These are phyloP conservation scores for Amblyjoppa proteus DNA, from an alignment of 2,888 invertebrate genomes.

Conservation along the genomic window DNA sequence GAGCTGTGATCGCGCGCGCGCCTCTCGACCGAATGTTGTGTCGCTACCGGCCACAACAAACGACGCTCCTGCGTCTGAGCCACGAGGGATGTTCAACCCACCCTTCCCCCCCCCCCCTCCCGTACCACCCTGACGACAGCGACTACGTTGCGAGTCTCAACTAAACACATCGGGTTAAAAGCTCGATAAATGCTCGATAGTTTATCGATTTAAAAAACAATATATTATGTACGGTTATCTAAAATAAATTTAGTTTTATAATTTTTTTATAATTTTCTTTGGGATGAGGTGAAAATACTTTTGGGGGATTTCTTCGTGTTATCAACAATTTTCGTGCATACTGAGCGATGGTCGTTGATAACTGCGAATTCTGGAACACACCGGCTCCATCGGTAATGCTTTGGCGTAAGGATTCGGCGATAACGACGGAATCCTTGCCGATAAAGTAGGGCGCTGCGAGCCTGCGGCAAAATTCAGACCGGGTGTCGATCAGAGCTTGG, in stretches of 20 bases:
- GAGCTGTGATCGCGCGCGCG: conserved; percentile 71
- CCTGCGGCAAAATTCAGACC: background rate
- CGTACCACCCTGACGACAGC: conserved; percentile 10
- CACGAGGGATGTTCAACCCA: conserved; percentile 70
- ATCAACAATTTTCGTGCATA: background rate
- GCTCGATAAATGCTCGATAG: conserved; percentile 32
- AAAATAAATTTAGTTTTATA: background rate
- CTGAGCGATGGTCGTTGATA: background rate
- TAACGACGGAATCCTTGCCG: background rate
- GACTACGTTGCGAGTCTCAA: conserved; percentile 60
- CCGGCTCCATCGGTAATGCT: background rate
- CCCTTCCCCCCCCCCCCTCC: background rate
- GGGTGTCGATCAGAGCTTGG: background rate
- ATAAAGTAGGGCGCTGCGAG: background rate
- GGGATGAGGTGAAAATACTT: background rate
- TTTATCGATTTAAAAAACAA: no score
- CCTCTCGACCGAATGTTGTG: conserved; percentile 74
- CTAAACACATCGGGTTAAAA: conserved; percentile 1
- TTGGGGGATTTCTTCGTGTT: background rate
- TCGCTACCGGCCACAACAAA: conserved; percentile 74
- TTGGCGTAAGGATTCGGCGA: background rate
- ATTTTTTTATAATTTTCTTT: background rate
- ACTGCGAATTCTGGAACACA: background rate
- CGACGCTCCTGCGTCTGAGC: conserved; percentile 65
- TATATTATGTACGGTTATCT: background rate